A percentile compares a stretch with the other conserved stretches of the same genome.
Conservation (phyloP, 2,113 vertebrate species). For the Poeciliopsis occidentalis region DNA sequence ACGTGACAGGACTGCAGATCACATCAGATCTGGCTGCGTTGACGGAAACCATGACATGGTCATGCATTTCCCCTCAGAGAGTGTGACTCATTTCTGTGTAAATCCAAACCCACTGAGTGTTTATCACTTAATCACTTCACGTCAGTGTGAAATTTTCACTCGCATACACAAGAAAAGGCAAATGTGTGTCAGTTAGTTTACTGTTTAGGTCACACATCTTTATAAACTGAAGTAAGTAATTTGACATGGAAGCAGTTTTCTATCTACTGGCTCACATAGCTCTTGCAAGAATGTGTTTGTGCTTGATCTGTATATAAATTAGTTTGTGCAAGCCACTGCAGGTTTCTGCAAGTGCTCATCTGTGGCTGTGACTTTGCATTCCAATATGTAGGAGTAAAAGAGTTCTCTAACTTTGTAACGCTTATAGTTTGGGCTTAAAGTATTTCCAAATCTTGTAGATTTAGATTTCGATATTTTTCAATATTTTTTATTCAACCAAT, state of each 20-base stretch:
- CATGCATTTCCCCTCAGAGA: slow-evolving; percentile 44
- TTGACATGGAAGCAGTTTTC: slow-evolving; percentile 20
- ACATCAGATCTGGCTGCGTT: slow-evolving; percentile 5
- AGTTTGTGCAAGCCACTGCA: slow-evolving; percentile 55
- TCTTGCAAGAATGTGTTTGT: slow-evolving; percentile 23
- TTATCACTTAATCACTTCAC: not conserved
- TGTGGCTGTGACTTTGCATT: slow-evolving; percentile 59
- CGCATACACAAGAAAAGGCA: not conserved
- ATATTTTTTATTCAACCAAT: too few species aligned
- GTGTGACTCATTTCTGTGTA: slow-evolving; percentile 35
- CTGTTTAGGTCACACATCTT: not conserved
- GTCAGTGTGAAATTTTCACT: not conserved
- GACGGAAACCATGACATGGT: slow-evolving; percentile 14
- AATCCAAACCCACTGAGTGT: not conserved
- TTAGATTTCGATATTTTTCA: too few species aligned
- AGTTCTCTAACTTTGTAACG: too few species aligned
- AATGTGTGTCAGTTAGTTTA: not conserved
- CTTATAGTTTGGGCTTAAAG: too few species aligned
- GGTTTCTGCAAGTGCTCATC: slow-evolving; percentile 76
- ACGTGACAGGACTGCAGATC: slow-evolving; percentile 19
- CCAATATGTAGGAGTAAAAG: slow-evolving; percentile 15
- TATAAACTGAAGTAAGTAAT: not conserved
- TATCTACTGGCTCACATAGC: slow-evolving; percentile 5
- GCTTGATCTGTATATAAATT: slow-evolving; percentile 6
- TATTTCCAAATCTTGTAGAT: too few species aligned